Conservation (phyloP, 2,888 invertebrate species). For the Lysandra coridon region DNA sequence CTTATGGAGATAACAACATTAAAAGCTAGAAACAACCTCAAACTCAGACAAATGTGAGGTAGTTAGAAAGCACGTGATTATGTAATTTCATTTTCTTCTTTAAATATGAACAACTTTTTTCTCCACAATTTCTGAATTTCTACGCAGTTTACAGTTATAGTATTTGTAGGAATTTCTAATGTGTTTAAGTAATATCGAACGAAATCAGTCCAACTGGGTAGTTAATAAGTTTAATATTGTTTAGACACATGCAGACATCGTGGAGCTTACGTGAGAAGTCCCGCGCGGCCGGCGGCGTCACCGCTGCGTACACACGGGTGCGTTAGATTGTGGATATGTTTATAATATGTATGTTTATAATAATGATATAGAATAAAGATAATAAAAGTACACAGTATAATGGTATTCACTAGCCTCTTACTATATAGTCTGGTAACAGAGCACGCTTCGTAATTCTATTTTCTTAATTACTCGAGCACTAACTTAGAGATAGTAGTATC, state of each 20-base stretch:
- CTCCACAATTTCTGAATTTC: no score
- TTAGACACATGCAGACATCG: conserved; percentile 30
- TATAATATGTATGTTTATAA: not conserved
- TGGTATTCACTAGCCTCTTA: no score
- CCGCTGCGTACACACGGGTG: conserved; percentile 49
- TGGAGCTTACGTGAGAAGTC: conserved; percentile 68
- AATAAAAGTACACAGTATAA: not conserved
- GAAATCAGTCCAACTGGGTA: conserved; percentile 20
- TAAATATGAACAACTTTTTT: no score
- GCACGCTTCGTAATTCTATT: no score
- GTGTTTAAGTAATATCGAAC: conserved; percentile 11
- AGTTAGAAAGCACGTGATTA: no score
- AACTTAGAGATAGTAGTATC: no score
- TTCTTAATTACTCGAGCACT: no score
- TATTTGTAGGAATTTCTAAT: not conserved
- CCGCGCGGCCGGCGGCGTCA: conserved; percentile 57
- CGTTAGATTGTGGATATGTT: not conserved
- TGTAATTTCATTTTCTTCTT: no score
- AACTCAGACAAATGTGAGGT: no score
- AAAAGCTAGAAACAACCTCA: not conserved
- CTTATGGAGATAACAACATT: no score
- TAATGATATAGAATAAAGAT: not conserved
- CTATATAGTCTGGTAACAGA: no score
- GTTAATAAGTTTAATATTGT: conserved; percentile 27
- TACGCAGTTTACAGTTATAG: no score